These are phyloP conservation scores for Micoletzkya japonica DNA, from an alignment of 2,888 invertebrate species.

Conservation along the genomic window DNA sequence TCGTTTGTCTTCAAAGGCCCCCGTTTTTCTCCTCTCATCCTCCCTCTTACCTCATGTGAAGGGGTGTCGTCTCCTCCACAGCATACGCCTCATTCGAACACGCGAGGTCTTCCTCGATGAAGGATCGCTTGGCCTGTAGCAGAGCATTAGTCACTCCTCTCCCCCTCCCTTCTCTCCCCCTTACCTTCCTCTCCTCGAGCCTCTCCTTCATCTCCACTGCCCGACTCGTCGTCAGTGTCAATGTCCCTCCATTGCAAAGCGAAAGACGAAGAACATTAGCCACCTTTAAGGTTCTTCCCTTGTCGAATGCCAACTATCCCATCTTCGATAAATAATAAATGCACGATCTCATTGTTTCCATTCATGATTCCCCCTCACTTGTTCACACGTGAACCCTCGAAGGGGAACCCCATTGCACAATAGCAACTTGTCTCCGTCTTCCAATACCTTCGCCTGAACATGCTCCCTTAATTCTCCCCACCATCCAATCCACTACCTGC, in stretches of 20 bases:
- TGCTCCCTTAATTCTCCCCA: not conserved
- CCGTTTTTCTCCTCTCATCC: no score
- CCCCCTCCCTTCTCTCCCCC: not conserved
- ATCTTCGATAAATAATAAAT: no score
- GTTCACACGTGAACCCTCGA: constrained; percentile 26
- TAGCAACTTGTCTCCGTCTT: constrained; percentile 26
- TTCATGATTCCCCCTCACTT: no score
- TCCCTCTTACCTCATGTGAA: constrained; percentile 13
- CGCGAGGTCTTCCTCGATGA: constrained; percentile 1
- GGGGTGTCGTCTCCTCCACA: constrained; percentile 1
- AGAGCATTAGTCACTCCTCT: no score
- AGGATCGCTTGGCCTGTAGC: constrained; percentile 10
- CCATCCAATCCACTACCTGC: not conserved
- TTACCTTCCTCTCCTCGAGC: constrained; percentile 21
- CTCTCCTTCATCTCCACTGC: constrained; percentile 20
- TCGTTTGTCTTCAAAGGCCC: no score
- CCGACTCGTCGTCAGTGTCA: constrained; percentile 15
- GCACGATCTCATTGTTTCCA: no score
- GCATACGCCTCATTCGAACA: constrained; percentile 17
- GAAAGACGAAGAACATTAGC: constrained; percentile 20
- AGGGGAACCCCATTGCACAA: constrained; percentile 23
- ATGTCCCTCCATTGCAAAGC: constrained; percentile 13
- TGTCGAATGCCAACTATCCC: not conserved
- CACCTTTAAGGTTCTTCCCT: constrained; percentile 1
- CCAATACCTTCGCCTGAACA: constrained; percentile 21